Conservation (phyloP, 2,797 vertebrate species). For the Gymnothorax reevesii region DNA sequence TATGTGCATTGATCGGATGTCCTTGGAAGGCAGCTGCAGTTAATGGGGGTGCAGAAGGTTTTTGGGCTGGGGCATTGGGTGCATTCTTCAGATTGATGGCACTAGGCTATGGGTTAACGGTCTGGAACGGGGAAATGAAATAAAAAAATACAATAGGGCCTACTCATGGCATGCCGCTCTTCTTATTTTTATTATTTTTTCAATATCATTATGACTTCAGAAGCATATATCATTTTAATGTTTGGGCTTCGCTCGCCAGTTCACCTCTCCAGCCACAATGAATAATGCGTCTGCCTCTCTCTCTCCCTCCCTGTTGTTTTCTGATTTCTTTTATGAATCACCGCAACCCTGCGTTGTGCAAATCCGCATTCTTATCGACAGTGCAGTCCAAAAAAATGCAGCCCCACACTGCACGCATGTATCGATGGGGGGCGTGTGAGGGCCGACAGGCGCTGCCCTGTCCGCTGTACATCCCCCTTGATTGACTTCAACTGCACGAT, state of each 20-base stretch:
- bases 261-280: slow-evolving; percentile 48
- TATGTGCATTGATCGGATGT: neutral
- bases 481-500: slow-evolving; percentile 45
- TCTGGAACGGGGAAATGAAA: slow-evolving; percentile 16
- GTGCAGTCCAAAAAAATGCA: slow-evolving; percentile 45
- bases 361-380: slow-evolving; percentile 60
- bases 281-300: slow-evolving; percentile 57
- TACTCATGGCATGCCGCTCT: neutral
- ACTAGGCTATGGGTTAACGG: slow-evolving; percentile 34
- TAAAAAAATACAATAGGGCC: slow-evolving; percentile 25
- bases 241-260: slow-evolving; percentile 43
- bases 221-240: slow-evolving; percentile 45
- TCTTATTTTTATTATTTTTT: slow-evolving; percentile 40
- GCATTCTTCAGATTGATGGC: slow-evolving; percentile 1
- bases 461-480: slow-evolving; percentile 21
- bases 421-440: slow-evolving; percentile 33
- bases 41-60: neutral
- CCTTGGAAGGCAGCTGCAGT: slow-evolving; percentile 22
- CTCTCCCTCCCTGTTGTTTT: slow-evolving; percentile 55
- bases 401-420: slow-evolving; percentile 34
- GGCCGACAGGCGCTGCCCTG: neutral
- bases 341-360: slow-evolving; percentile 63
- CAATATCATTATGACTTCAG: slow-evolving; percentile 30
- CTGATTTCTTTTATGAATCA: slow-evolving; percentile 65
- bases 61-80: neutral